Evolutionary conservation across 2,888 invertebrate species (phyloP).

Genomic region (Netelia virgata): DNA sequence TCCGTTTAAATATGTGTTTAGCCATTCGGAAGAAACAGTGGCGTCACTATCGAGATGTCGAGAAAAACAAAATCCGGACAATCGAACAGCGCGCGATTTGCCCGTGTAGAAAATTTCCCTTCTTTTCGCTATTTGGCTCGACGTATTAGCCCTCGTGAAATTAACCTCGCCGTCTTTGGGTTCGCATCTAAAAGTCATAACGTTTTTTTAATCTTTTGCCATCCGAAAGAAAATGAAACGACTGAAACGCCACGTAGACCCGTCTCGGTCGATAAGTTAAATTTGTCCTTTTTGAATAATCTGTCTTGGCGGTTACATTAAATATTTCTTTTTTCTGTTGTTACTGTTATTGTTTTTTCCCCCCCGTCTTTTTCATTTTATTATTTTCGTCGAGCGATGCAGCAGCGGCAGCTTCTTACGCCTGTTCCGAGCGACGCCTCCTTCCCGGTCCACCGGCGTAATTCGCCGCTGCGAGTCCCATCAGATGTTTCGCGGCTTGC

Average conservation of each 20-base stretch:
- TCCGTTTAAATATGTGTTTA: too few species aligned
- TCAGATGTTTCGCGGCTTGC: constrained; percentile 95
- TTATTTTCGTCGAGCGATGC: constrained; percentile 13
- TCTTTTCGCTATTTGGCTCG: constrained; percentile 15
- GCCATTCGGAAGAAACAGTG: too few species aligned
- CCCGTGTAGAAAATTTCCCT: not conserved
- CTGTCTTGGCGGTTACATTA: constrained; percentile 16
- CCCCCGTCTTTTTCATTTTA: constrained; percentile 7
- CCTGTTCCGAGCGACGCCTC: constrained; percentile 89
- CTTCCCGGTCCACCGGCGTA: constrained; percentile 95
- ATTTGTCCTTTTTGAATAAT: constrained; percentile 28
- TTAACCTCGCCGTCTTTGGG: too few species aligned
- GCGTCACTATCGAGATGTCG: not conserved
- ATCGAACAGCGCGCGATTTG: not conserved
- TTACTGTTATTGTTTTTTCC: constrained; percentile 21
- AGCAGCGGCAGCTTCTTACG: constrained; percentile 72
- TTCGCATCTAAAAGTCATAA: not conserved
- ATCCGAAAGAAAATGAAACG: not conserved
- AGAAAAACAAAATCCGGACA: not conserved
- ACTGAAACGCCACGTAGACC: not conserved
- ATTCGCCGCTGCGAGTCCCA: constrained; percentile 95
- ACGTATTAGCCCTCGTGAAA: constrained; percentile 9
- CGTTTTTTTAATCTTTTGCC: not conserved
- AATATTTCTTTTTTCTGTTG: constrained; percentile 31
- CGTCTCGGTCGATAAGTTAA: not conserved